phyloP scores from a whole-genome alignment of 1,140 invertebrate genomes.

The Periplaneta americana region DNA sequence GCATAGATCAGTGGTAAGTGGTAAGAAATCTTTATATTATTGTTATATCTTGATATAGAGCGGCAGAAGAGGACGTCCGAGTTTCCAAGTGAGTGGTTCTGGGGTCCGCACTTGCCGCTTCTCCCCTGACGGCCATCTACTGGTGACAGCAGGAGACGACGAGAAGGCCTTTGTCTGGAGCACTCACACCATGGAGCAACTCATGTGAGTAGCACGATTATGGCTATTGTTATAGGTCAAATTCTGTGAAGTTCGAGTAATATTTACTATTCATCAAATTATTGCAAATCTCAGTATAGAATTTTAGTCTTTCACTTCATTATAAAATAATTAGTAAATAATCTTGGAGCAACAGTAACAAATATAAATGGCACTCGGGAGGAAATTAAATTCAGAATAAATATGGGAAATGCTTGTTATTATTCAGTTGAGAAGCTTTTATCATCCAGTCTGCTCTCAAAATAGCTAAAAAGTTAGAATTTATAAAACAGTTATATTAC shows the following conservation, averaged over 20 bases:
- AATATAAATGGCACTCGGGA: too few species aligned
- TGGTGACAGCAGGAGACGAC: slow-evolving; percentile 69
- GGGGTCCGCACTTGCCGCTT: slow-evolving; percentile 52
- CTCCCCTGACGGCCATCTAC: slow-evolving; percentile 52
- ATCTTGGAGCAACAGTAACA: too few species aligned
- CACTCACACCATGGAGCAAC: slow-evolving; percentile 45
- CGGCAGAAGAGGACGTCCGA: slow-evolving; percentile 39
- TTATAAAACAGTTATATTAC: too few species aligned
- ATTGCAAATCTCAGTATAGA: too few species aligned
- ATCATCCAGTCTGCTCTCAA: too few species aligned
- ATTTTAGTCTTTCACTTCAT: not conserved
- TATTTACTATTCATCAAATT: not conserved
- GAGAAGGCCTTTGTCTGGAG: slow-evolving; percentile 64
- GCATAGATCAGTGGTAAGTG: too few species aligned
- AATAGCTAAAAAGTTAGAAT: too few species aligned
- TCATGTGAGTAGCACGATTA: slow-evolving; percentile 38
- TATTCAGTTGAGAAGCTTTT: too few species aligned
- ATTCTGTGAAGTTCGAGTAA: not conserved
- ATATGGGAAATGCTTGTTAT: too few species aligned
- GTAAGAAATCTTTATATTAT: too few species aligned
- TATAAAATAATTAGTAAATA: not conserved
- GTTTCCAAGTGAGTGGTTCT: slow-evolving; percentile 35
- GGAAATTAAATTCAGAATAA: too few species aligned
- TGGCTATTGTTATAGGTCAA: not conserved
- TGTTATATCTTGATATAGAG: slow-evolving; percentile 30